A percentile compares a stretch with the other conserved stretches of the same genome.
These are phyloP conservation scores for Zaprionus capensis DNA, from an alignment of 1,140 invertebrate species.

Conservation along the genomic window DNA sequence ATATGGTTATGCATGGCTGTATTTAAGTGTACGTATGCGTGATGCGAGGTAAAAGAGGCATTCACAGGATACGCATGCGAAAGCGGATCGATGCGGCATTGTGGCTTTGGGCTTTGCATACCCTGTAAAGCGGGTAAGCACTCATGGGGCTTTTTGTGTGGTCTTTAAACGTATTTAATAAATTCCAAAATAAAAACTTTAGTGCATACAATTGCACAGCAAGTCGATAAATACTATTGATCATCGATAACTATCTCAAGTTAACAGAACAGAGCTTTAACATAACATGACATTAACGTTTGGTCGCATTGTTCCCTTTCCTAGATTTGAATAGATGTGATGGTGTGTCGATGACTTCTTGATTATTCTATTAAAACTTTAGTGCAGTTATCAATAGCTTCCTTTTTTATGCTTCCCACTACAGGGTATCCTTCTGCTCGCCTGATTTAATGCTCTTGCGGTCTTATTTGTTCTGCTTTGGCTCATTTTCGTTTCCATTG, in stretches of 20 bases:
- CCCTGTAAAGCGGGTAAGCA: constrained; percentile 6
- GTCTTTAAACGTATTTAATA: not conserved
- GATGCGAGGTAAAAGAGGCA: constrained; percentile 50
- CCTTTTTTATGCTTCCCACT: not conserved
- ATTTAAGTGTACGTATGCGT: constrained; percentile 25
- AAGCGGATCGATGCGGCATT: constrained; percentile 38
- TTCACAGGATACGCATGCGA: constrained; percentile 45
- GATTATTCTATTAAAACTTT: too few species aligned
- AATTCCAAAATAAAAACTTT: too few species aligned
- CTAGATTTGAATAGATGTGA: too few species aligned
- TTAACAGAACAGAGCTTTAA: not conserved
- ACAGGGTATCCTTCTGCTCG: constrained; percentile 2
- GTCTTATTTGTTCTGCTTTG: constrained; percentile 13
- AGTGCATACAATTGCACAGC: rapidly evolving
- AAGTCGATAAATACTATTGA: too few species aligned
- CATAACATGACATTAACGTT: not conserved
- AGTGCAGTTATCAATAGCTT: too few species aligned
- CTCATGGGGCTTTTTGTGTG: not conserved
- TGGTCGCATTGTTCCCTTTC: too few species aligned
- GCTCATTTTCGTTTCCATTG: constrained; percentile 34
- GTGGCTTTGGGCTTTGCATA: constrained; percentile 17
- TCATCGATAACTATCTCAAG: not conserved
- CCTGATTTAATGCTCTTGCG: not conserved
- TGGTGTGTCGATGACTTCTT: too few species aligned
- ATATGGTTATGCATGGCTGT: constrained; percentile 2